Evolutionary conservation across 1,140 invertebrate genomes (phyloP), one percentile per base, ranked within the genome.

Genomic region (Macrocentrus cingulum): DNA sequence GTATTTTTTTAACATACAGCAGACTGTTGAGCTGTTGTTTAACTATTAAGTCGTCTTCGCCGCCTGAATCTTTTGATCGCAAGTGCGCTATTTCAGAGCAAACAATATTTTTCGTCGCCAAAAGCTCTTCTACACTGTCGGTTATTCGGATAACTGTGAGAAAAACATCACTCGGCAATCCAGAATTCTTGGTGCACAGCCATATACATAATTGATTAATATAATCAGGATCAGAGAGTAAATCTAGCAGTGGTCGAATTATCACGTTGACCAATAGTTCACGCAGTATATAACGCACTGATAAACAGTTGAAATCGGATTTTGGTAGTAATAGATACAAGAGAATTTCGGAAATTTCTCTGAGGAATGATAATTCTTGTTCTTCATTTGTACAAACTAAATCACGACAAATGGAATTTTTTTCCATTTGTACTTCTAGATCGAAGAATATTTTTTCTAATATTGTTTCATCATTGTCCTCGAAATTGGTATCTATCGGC

Each of bases 171-270:
- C 87, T 91, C 9, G 88, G 88, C 63, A 94, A 81, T 54, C 81
- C 81, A 65, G 82, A 82, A 53, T 94, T 90, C 63, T 88, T 86
- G 65, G 84, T 83, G 75, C 89, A 92, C 83, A 92, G 84, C 89
- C 91, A 93, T 69, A 96, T 87, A 71, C 95, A 89, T 50, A 87
- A 85, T 80, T 94, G 90, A 83, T 97, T 97, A 63, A 98, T 89
- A 75, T 94, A 96, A 84, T 97, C 93, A 55, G 95, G 94, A 81
- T 97, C 93, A 22, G 92, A 92, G 45, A 97, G 78, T 65, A 92
- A 80, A 71, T 90, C 83, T 36, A 97, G 82, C 2, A 94, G 76
- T 3, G 94, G 92, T 61, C 86, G 80, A 56, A 97, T 85, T 39
- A 97, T 84, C 62, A 86, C 84, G 66, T 91, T 88, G 16, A 90